Evolutionary conservation across 2,113 vertebrate species (phyloP), one percentile per base, ranked within the genome.

Genomic region (Psephotus haematonotus): DNA sequence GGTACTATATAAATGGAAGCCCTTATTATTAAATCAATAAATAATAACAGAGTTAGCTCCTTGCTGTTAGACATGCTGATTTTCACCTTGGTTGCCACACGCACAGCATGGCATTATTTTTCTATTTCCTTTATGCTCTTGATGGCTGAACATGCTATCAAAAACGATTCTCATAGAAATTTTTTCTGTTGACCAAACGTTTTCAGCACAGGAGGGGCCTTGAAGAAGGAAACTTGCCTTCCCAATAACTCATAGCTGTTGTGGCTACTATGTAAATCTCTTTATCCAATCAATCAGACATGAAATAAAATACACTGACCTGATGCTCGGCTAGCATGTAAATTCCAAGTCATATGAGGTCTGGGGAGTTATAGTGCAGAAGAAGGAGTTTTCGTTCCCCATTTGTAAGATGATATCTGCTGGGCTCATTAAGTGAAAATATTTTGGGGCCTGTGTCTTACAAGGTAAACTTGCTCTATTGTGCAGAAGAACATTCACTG

Each of bases 271-370:
- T 91, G 94, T 87, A 97, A 98, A 96, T 95, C 93, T 97, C 92
- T 98, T 97, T 97, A 97, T 97, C 96, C 95, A 97, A 94, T 97
- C 94, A 96, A 90, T 96, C 87, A 95, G 91, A 93, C 86, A 82
- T 96, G 96, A 97, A 96, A 94, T 96, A 92, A 93, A 96, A 93
- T 95, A 86, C 78, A 70, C n/a, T 93, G 91, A 96, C 82, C 77
- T 62, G 92, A 92, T 88, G 86, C 86, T 93, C 79, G 63, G 63
- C 82, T 69, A 90, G 81, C 94, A 82, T 86, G 64, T 94, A 93
- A 93, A 86, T 89, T 95, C 93, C 88, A 71, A 93, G 87, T 97
- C 94, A 88, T 62, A 52, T 86, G 88, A 89, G 72, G 88, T 47
- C 71, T 78, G 76, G 93, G 85, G 91, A 97, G 81, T 72, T 93